Evolutionary conservation across 2,113 vertebrate species (phyloP).

Genomic region (Parotia lawesii): DNA sequence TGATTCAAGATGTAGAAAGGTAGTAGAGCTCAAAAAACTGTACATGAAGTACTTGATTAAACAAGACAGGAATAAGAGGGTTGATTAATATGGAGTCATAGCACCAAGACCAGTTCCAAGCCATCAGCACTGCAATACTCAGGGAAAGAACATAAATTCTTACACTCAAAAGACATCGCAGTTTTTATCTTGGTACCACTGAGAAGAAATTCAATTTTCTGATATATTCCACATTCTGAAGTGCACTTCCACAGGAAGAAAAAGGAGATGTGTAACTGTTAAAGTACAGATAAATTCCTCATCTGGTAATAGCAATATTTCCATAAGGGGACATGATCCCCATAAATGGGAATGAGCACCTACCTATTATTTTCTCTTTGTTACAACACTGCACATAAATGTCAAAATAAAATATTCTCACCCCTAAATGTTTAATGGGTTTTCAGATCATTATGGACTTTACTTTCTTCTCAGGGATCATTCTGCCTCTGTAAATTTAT

Average conservation of each 20-base stretch:
- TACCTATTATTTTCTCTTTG: background rate
- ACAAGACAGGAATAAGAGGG: slow-evolving; percentile 34
- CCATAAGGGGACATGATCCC: background rate
- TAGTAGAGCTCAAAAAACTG: slow-evolving; percentile 19
- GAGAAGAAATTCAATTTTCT: background rate
- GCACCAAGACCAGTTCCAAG: background rate
- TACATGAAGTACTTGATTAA: slow-evolving; percentile 33
- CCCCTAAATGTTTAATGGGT: background rate
- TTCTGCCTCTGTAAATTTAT: background rate
- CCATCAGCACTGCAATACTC: background rate
- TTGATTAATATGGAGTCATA: slow-evolving; percentile 22
- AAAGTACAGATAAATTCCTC: background rate
- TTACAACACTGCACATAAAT: background rate
- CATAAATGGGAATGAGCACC: background rate
- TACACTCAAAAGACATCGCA: background rate
- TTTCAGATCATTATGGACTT: background rate
- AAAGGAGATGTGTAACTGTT: background rate
- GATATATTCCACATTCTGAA: background rate
- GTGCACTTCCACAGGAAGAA: background rate
- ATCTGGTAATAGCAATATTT: background rate
- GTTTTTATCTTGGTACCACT: background rate
- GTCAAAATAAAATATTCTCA: background rate
- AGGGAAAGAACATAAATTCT: background rate
- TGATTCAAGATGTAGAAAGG: slow-evolving; percentile 37
- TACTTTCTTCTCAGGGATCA: background rate